Evolutionary conservation across 2,888 invertebrate genomes (phyloP).

Genomic region (Julus scanicus): DNA sequence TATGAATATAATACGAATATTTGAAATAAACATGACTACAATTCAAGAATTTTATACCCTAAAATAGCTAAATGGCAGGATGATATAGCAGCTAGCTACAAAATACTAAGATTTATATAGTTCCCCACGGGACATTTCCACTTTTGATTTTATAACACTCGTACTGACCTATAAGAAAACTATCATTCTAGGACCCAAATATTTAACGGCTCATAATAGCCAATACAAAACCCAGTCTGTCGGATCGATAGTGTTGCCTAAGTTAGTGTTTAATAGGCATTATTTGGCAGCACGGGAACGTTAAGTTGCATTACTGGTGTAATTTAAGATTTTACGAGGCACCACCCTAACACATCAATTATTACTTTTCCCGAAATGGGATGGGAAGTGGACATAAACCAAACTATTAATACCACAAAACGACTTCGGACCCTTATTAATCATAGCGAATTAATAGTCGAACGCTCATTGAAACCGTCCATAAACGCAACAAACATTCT

Average conservation of each 20-base stretch:
- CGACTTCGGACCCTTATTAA: conserved; percentile 21
- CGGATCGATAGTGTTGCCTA: conserved; percentile 17
- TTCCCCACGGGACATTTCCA: not conserved
- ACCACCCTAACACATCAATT: conserved; percentile 27
- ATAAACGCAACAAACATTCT: not conserved
- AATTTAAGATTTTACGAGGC: conserved; percentile 29
- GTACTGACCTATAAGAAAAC: conserved; percentile 1
- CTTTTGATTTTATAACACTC: conserved; percentile 4
- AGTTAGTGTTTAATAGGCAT: conserved; percentile 29
- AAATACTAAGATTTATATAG: not conserved
- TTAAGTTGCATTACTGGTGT: conserved; percentile 3
- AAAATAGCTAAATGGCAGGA: too few relatives aligned
- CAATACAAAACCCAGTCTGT: not conserved
- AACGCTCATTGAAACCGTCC: conserved; percentile 27
- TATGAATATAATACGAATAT: too few relatives aligned
- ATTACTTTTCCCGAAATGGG: conserved; percentile 17
- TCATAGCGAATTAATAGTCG: conserved; percentile 28
- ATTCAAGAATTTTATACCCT: too few relatives aligned
- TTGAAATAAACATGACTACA: too few relatives aligned
- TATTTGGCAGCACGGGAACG: conserved; percentile 11
- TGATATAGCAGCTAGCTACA: not conserved
- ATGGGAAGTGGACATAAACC: conserved; percentile 3
- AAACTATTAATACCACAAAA: conserved; percentile 30
- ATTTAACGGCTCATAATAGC: not conserved
- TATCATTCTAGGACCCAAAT: conserved; percentile 16